Percentiles rank a stretch among this genome's conserved stretches.
phyloP scores from a whole-genome alignment of 2,888 invertebrate genomes.

The Branchellion lobata region DNA sequence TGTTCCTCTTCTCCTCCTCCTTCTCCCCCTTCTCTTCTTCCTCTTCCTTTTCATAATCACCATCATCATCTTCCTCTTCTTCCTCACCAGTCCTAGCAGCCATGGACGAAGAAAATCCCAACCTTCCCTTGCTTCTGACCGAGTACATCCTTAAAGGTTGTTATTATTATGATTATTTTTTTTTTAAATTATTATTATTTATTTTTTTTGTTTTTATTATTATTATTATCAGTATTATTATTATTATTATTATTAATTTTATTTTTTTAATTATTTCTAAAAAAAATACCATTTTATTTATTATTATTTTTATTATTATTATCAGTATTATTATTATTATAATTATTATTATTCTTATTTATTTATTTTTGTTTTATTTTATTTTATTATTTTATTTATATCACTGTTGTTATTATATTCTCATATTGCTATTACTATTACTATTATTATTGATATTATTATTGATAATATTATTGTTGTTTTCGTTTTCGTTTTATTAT shows the following conservation, averaged over 20 bases:
- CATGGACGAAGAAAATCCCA: conserved; percentile 33
- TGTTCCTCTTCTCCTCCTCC: not conserved
- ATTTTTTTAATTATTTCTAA: not conserved
- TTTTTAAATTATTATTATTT: conserved; percentile 1
- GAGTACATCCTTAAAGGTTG: conserved; percentile 40
- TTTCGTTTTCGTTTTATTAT: no score
- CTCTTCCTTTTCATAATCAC: not conserved
- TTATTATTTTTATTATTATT: not conserved
- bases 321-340: not conserved
- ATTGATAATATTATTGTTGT: no score
- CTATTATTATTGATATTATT: no score
- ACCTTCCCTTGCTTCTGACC: conserved; percentile 35
- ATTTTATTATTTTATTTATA: no score
- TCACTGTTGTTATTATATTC: no score
- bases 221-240: no score
- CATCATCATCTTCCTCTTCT: conserved; percentile 10
- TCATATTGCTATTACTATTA: no score
- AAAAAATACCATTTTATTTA: not conserved
- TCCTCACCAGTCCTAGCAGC: conserved; percentile 17
- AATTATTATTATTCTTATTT: not conserved
- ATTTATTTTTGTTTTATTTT: not conserved
- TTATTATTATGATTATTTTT: not conserved
- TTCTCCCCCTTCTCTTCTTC: not conserved
- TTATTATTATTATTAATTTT: not conserved
- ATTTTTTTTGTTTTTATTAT: not conserved